A percentile compares a stretch with the other conserved stretches of the same genome.
These are phyloP conservation scores for Plagodis pulveraria DNA, from an alignment of 2,888 invertebrate species.

Conservation along the genomic window DNA sequence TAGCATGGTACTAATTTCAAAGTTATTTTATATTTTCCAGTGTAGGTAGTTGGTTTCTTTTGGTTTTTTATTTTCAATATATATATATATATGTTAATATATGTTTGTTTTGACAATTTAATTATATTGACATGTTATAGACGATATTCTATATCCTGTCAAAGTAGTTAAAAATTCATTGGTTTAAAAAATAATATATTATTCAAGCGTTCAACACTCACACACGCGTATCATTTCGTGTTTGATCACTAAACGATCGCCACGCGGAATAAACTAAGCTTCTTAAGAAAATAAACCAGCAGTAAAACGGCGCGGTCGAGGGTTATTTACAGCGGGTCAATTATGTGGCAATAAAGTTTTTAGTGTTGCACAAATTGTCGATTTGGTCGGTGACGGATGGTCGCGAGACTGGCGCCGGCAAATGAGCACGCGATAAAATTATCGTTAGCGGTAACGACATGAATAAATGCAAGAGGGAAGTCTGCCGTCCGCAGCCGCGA, in stretches of 20 bases:
- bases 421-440: conserved; percentile 86
- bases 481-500: conserved; percentile 61
- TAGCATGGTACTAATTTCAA: too few species aligned
- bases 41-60: too few species aligned
- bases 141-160: too few species aligned
- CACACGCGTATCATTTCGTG: conserved; percentile 17
- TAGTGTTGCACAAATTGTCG: conserved; percentile 83
- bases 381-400: conserved; percentile 82
- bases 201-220: conserved; percentile 8
- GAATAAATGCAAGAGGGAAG: conserved; percentile 85
- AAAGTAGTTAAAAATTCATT: too few species aligned
- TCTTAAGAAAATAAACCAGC: conserved; percentile 56
- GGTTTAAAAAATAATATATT: too few species aligned
- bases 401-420: conserved; percentile 80
- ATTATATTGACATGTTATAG: too few species aligned
- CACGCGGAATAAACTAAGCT: conserved; percentile 30
- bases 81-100: too few species aligned
- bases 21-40: too few species aligned
- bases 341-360: conserved; percentile 82
- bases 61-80: too few species aligned
- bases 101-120: too few species aligned
- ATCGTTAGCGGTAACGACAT: conserved; percentile 86
- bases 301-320: conserved; percentile 60
- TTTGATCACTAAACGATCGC: conserved; percentile 19
- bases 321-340: conserved; percentile 77